Percentiles rank a stretch among this genome's conserved stretches.
Conservation (phyloP, 2,113 vertebrate genomes). For the Egretta garzetta region DNA sequence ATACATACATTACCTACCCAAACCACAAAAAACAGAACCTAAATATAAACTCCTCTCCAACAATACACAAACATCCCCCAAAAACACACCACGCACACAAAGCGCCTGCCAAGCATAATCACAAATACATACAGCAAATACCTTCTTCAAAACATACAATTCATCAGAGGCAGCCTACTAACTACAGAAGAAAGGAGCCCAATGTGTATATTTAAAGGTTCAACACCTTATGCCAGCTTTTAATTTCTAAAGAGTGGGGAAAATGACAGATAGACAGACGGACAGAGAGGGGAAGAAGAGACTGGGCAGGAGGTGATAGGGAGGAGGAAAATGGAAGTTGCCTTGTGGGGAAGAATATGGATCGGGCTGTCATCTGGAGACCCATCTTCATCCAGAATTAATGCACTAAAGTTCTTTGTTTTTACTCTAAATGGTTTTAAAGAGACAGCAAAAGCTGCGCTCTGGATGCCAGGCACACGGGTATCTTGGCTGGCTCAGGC, state of each 20-base stretch:
- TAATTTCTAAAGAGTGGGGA: not conserved
- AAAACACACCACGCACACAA: not conserved
- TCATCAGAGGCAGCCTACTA: not conserved
- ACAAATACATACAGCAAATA: slow-evolving; percentile 39
- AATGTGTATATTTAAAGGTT: not conserved
- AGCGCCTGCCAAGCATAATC: slow-evolving; percentile 21
- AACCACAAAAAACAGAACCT: slow-evolving; percentile 64
- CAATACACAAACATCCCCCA: slow-evolving; percentile 63
- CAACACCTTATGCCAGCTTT: not conserved
- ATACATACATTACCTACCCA: slow-evolving; percentile 41
- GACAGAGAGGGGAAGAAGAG: slow-evolving; percentile 4
- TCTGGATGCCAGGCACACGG: not conserved
- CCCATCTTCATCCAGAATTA: slow-evolving; percentile 74
- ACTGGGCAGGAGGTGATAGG: not conserved
- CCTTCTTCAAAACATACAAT: slow-evolving; percentile 31
- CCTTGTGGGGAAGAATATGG: slow-evolving; percentile 56
- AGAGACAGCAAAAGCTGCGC: slow-evolving; percentile 40
- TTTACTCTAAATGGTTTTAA: slow-evolving; percentile 75
- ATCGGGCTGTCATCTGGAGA: slow-evolving; percentile 71
- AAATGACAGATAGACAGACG: not conserved
- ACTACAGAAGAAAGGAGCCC: not conserved
- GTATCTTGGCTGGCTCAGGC: not conserved
- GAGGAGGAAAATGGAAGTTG: slow-evolving; percentile 32
- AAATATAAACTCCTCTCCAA: slow-evolving; percentile 69
- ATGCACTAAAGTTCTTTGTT: slow-evolving; percentile 73